Conservation (phyloP, 2,888 invertebrate genomes). For the Halictus quadricinctus region DNA sequence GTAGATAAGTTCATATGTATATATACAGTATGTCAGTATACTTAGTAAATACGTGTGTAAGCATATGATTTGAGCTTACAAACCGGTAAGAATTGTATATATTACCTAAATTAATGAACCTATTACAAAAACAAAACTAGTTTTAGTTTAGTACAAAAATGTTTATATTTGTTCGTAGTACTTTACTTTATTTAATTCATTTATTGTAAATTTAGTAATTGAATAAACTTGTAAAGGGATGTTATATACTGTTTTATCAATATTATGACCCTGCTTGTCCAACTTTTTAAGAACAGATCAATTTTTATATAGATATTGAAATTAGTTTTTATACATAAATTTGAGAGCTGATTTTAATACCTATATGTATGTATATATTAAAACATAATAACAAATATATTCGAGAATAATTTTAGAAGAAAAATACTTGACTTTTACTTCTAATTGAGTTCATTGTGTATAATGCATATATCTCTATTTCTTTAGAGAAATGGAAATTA, state of each 20-base stretch:
- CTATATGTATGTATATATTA: neutral
- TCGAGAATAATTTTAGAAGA: neutral
- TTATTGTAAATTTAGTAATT: constrained; percentile 18
- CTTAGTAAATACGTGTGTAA: neutral
- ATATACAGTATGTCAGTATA: neutral
- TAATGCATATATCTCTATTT: neutral
- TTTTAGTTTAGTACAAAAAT: neutral
- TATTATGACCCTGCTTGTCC: constrained; percentile 7
- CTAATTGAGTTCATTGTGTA: neutral
- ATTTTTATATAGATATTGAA: neutral
- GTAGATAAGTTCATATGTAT: neutral
- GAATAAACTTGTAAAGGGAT: constrained; percentile 24
- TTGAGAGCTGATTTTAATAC: neutral
- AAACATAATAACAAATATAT: neutral
- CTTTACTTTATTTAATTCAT: neutral
- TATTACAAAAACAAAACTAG: neutral
- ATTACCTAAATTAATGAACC: neutral
- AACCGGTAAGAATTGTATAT: neutral
- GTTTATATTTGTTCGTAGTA: neutral
- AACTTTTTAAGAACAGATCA: neutral
- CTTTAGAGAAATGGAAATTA: constrained; percentile 50
- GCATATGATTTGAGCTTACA: neutral
- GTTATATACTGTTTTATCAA: constrained; percentile 39
- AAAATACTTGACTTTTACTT: neutral
- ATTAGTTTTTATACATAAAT: neutral